Evolutionary conservation across 2,888 invertebrate genomes (phyloP).

Genomic region (Protula sp.): DNA sequence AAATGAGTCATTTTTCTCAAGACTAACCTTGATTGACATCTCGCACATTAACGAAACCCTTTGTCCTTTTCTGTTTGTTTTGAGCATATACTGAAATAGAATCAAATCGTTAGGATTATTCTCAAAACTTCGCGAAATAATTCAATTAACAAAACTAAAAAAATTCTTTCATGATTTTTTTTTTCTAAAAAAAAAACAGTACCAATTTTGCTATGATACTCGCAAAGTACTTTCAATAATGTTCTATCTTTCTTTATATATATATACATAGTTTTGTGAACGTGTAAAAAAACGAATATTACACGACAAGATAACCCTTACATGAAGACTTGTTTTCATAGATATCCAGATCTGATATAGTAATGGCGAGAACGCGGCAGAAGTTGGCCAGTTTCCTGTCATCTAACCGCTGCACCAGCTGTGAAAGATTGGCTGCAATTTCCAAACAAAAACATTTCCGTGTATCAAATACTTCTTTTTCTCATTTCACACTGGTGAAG

Average conservation of each 20-base stretch:
- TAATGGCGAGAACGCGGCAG: slow-evolving; percentile 54
- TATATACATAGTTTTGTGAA: no score
- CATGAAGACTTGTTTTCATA: slow-evolving; percentile 54
- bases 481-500: neutral
- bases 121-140: no score
- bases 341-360: slow-evolving; percentile 54
- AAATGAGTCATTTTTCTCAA: neutral
- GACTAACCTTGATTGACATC: slow-evolving; percentile 51
- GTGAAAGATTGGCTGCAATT: slow-evolving; percentile 37
- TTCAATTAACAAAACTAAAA: neutral
- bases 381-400: slow-evolving; percentile 52
- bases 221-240: no score
- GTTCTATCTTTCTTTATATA: no score
- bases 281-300: no score
- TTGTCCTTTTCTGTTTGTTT: slow-evolving; percentile 52
- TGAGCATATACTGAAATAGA: slow-evolving; percentile 51
- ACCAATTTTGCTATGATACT: no score
- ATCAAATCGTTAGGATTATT: no score
- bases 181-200: neutral
- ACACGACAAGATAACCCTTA: no score
- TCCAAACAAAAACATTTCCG: neutral
- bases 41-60: slow-evolving; percentile 51
- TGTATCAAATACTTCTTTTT: neutral
- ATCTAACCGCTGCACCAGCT: slow-evolving; percentile 39
- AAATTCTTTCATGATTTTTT: neutral